phyloP scores from a whole-genome alignment of 1,140 invertebrate genomes.

The Diorhabda sublineata region DNA sequence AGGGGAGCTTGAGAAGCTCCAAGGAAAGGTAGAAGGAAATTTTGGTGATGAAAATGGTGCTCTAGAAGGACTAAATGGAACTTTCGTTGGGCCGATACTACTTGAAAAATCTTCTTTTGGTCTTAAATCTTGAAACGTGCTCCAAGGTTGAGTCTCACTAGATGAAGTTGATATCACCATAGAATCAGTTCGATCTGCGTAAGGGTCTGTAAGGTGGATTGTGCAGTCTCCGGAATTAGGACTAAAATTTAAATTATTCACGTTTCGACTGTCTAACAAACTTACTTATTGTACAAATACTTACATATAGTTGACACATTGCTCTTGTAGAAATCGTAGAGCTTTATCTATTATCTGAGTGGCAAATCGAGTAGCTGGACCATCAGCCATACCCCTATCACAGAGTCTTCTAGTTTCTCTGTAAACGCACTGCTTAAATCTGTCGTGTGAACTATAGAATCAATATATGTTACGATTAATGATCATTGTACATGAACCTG shows the following conservation, averaged over 20 bases:
- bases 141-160: slow-evolving; percentile 43
- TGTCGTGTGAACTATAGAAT: slow-evolving; percentile 53
- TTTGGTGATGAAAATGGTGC: slow-evolving; percentile 25
- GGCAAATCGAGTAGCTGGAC: slow-evolving; percentile 52
- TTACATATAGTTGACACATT: slow-evolving; percentile 58
- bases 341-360: slow-evolving; percentile 56
- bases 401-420: slow-evolving; percentile 52
- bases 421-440: slow-evolving; percentile 56
- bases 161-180: slow-evolving; percentile 35
- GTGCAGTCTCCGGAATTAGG: slow-evolving; percentile 52
- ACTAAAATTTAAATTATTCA: slow-evolving; percentile 33
- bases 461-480: too few species aligned
- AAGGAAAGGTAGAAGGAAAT: slow-evolving; percentile 27
- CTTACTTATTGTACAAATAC: slow-evolving; percentile 26
- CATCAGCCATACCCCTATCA: slow-evolving; percentile 49
- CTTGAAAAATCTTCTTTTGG: slow-evolving; percentile 29
- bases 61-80: slow-evolving; percentile 17
- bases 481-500: too few species aligned
- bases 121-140: slow-evolving; percentile 33
- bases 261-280: not conserved
- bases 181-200: slow-evolving; percentile 28
- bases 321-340: slow-evolving; percentile 55
- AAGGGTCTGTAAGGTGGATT: slow-evolving; percentile 30
- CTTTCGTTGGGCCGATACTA: not conserved
- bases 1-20: slow-evolving; percentile 32